phyloP scores from a whole-genome alignment of 2,888 invertebrate genomes.

The Hemithea aestivaria region DNA sequence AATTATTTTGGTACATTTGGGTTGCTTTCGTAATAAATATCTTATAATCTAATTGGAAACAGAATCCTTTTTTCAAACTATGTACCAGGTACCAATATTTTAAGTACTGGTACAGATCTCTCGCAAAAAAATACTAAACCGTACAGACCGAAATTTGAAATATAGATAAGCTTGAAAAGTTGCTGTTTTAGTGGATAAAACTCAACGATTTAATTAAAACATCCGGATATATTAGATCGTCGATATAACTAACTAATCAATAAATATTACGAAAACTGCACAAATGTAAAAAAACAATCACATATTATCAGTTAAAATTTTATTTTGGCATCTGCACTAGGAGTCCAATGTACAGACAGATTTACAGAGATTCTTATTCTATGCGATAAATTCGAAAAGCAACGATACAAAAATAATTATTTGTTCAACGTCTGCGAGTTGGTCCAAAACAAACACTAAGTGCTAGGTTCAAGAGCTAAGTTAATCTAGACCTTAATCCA shows the following conservation, averaged over 20 bases:
- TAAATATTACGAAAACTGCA: constrained; percentile 3
- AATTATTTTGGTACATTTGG: constrained; percentile 7
- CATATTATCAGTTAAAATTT: constrained; percentile 28
- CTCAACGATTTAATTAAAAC: too few relatives aligned
- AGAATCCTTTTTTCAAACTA: too few relatives aligned
- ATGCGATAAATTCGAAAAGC: constrained; percentile 36
- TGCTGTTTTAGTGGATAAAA: too few relatives aligned
- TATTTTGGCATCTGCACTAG: constrained; percentile 41
- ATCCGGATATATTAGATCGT: too few relatives aligned
- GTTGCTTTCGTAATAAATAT: too few relatives aligned
- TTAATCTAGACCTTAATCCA: constrained; percentile 9
- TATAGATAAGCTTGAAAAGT: too few relatives aligned
- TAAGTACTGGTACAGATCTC: too few relatives aligned
- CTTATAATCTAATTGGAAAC: too few relatives aligned
- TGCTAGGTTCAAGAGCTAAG: constrained; percentile 7
- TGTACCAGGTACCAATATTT: too few relatives aligned
- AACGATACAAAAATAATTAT: constrained; percentile 46
- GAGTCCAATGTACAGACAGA: constrained; percentile 14
- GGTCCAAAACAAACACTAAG: constrained; percentile 36
- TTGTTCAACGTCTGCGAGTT: constrained; percentile 34
- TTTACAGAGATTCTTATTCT: constrained; percentile 37
- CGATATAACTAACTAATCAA: too few relatives aligned
- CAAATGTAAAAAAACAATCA: constrained; percentile 22
- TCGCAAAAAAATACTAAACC: too few relatives aligned
- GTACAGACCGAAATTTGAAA: too few relatives aligned